Evolutionary conservation across 2,113 vertebrate genomes (phyloP).

Genomic region (Barbus barbus): DNA sequence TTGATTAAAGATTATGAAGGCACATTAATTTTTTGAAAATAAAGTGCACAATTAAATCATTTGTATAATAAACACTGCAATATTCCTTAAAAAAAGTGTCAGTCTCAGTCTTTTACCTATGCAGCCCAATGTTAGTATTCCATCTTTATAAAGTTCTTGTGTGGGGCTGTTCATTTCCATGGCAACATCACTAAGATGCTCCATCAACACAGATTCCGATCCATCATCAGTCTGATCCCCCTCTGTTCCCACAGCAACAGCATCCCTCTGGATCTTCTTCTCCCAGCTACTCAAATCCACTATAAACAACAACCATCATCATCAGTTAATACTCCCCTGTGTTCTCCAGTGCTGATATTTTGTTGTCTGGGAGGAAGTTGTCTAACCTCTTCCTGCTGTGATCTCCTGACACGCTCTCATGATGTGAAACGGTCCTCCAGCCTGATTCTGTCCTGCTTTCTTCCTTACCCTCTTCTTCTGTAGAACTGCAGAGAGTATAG

Average conservation of each 20-base stretch:
- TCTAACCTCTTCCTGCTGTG: slow-evolving; percentile 81
- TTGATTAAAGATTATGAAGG: too few species aligned
- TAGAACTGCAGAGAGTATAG: slow-evolving; percentile 71
- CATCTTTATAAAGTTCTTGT: slow-evolving; percentile 86
- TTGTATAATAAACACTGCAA: too few species aligned
- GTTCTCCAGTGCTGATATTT: not conserved
- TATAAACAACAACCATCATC: slow-evolving; percentile 55
- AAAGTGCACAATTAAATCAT: too few species aligned
- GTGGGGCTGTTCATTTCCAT: slow-evolving; percentile 76
- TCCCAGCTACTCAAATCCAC: slow-evolving; percentile 90
- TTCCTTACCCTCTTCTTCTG: slow-evolving; percentile 82
- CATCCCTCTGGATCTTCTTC: slow-evolving; percentile 85
- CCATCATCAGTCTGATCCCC: slow-evolving; percentile 75
- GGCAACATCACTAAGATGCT: slow-evolving; percentile 80
- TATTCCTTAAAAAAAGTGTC: too few species aligned
- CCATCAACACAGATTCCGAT: slow-evolving; percentile 73
- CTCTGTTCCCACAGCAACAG: slow-evolving; percentile 69
- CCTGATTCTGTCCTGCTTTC: slow-evolving; percentile 79
- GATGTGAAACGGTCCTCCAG: slow-evolving; percentile 85
- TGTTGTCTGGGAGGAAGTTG: not conserved
- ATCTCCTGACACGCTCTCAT: slow-evolving; percentile 86
- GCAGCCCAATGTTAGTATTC: slow-evolving; percentile 87
- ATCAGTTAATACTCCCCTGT: not conserved
- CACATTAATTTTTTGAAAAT: too few species aligned
- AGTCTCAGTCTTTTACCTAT: slow-evolving; percentile 71